phyloP scores from a whole-genome alignment of 2,888 invertebrate species.

The Phalera bucephala region DNA sequence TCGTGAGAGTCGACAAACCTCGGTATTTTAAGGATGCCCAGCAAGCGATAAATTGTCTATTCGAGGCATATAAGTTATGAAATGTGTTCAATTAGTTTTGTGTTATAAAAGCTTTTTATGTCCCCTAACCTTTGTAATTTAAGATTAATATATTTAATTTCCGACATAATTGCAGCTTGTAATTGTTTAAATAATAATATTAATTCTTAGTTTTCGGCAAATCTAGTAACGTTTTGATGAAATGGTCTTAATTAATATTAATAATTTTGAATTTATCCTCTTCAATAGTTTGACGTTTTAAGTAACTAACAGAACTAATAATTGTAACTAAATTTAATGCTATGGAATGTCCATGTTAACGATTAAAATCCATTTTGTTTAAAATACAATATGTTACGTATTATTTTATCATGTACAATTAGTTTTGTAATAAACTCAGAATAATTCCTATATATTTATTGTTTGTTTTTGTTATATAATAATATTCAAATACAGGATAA shows the following conservation, averaged over 20 bases:
- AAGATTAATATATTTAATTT: neutral
- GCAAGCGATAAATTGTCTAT: conserved; percentile 69
- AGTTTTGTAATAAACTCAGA: conserved; percentile 12
- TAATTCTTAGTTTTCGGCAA: too few species aligned
- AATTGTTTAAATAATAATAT: neutral
- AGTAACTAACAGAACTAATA: conserved; percentile 2
- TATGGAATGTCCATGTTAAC: conserved; percentile 10
- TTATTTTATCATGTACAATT: conserved; percentile 9
- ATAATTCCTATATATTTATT: neutral
- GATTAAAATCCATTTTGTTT: conserved; percentile 10
- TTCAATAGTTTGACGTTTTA: neutral
- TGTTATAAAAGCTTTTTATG: too few species aligned
- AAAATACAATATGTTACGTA: conserved; percentile 9
- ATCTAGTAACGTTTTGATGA: too few species aligned
- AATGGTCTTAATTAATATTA: too few species aligned
- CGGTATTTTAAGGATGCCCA: conserved; percentile 69
- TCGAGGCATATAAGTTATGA: conserved; percentile 62
- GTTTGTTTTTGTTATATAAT: too few species aligned
- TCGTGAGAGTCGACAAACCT: conserved; percentile 57
- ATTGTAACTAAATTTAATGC: conserved; percentile 1
- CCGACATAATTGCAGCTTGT: neutral
- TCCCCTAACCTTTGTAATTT: neutral
- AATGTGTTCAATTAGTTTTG: too few species aligned
- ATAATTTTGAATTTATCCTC: too few species aligned
- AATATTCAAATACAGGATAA: too few species aligned